These are phyloP conservation scores for Nephrotoma appendiculata DNA, from an alignment of 2,888 invertebrate species.

Conservation along the genomic window DNA sequence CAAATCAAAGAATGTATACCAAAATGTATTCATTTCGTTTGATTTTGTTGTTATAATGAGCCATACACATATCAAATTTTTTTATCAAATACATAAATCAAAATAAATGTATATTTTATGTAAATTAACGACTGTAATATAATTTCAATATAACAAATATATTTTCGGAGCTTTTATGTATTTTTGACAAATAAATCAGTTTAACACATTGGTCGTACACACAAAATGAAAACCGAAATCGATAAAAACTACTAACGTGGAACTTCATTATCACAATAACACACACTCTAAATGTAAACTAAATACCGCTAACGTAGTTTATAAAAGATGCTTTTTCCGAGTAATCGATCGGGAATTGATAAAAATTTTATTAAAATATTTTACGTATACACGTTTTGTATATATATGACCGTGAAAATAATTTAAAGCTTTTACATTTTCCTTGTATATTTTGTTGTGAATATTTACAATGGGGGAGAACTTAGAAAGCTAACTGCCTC, in stretches of 20 bases:
- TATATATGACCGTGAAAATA: not conserved
- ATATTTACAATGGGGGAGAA: not conserved
- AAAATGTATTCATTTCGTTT: not conserved
- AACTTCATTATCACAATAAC: not conserved
- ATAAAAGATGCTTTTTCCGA: not conserved
- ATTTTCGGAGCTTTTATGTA: not conserved
- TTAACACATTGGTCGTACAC: not conserved
- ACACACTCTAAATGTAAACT: not conserved
- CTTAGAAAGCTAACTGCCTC: too few species aligned
- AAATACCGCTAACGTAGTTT: not conserved
- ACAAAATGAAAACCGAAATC: not conserved
- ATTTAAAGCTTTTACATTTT: not conserved
- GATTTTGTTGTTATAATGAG: not conserved
- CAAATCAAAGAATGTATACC: not conserved
- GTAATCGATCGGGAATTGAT: not conserved
- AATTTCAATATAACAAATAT: not conserved
- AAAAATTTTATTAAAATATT: not conserved
- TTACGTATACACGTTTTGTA: not conserved
- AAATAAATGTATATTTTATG: not conserved
- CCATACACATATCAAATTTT: not conserved
- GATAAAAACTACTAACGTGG: not conserved
- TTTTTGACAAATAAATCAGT: not conserved
- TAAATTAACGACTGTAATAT: not conserved
- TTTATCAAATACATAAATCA: not conserved
- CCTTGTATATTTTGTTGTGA: not conserved